phyloP scores from a whole-genome alignment of 2,797 vertebrate genomes.

The Pangasius macronema region DNA sequence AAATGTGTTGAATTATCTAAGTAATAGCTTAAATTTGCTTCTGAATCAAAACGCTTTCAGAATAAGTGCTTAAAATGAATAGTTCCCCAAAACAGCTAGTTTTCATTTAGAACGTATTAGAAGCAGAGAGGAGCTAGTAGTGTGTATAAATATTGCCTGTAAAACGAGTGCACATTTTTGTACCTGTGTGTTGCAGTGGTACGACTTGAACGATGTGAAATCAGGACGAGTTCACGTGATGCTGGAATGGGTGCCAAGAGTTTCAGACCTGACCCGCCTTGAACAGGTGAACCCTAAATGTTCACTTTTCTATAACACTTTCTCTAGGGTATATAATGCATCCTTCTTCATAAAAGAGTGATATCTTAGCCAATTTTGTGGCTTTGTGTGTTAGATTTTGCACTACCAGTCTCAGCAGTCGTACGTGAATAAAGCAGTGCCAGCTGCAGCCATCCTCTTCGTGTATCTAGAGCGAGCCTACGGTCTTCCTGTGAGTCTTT shows the following conservation, averaged over 20 bases:
- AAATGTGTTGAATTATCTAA: background rate
- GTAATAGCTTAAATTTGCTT: background rate
- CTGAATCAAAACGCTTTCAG: background rate
- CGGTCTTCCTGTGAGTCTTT: constrained; percentile 80
- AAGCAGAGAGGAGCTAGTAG: background rate
- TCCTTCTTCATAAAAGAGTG: background rate
- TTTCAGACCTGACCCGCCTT: constrained; percentile 73
- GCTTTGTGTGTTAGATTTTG: constrained; percentile 74
- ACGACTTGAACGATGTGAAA: constrained; percentile 86
- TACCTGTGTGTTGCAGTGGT: constrained; percentile 78
- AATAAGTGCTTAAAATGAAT: background rate
- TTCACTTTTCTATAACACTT: no score
- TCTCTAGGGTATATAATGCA: background rate
- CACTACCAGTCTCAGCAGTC: constrained; percentile 81
- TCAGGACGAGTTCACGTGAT: constrained; percentile 86
- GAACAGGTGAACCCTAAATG: constrained; percentile 77
- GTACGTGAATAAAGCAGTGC: constrained; percentile 81
- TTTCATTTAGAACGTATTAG: background rate
- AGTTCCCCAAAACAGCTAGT: background rate
- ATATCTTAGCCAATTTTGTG: background rate
- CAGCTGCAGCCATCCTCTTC: constrained; percentile 82
- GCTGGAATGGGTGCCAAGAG: constrained; percentile 82
- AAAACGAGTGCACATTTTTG: background rate
- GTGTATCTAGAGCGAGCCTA: constrained; percentile 87
- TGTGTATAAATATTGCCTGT: background rate